A percentile compares a stretch with the other conserved stretches of the same genome.
Conservation (phyloP, 2,797 vertebrate species). For the Gymnothorax javanicus region DNA sequence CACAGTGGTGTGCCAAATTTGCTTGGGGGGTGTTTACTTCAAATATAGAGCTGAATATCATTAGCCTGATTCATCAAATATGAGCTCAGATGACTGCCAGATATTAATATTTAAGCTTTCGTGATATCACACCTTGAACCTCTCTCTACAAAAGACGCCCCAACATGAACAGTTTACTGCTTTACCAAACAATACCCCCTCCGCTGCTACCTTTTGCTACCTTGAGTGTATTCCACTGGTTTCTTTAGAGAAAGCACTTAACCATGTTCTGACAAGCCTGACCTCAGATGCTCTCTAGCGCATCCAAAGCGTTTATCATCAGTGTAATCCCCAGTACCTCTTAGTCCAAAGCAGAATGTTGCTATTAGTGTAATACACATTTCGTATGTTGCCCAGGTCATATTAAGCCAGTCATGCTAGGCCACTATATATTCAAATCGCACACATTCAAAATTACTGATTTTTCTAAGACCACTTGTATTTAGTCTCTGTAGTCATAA, state of each 20-base stretch:
- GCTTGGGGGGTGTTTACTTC: neutral
- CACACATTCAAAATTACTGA: neutral
- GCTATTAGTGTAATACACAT: neutral
- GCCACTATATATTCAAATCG: neutral
- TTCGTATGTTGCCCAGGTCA: neutral
- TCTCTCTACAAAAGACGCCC: neutral
- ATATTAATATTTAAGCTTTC: slow-evolving; percentile 1
- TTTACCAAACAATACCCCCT: neutral
- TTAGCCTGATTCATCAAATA: neutral
- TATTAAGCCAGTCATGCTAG: neutral
- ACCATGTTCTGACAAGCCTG: neutral
- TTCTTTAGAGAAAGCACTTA: neutral
- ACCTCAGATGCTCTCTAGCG: neutral
- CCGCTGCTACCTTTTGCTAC: neutral
- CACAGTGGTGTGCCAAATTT: neutral
- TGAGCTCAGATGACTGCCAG: neutral
- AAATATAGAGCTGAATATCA: neutral
- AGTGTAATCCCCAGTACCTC: neutral
- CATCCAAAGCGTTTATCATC: neutral
- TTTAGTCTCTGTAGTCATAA: slow-evolving; percentile 34
- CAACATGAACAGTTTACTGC: neutral
- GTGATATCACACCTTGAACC: neutral
- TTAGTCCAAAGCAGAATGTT: neutral
- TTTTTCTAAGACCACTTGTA: neutral
- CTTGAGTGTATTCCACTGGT: neutral